phyloP scores from a whole-genome alignment of 2,888 invertebrate genomes.

The Orthosia gothica region DNA sequence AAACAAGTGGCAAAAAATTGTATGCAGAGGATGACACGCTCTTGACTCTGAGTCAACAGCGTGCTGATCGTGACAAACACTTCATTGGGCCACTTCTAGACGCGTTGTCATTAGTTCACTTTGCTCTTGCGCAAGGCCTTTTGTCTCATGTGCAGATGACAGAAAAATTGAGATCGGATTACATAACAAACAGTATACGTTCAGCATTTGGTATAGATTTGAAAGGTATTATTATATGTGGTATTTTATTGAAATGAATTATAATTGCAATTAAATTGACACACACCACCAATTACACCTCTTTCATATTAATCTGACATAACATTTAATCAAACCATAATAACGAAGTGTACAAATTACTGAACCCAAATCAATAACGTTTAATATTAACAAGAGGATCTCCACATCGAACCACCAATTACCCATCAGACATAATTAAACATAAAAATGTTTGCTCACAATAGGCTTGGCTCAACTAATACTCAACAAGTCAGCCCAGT shows the following conservation, averaged over 20 bases:
- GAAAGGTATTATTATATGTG: constrained; percentile 17
- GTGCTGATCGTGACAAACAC: constrained; percentile 46
- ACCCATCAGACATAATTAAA: constrained; percentile 61
- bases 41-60: constrained; percentile 58
- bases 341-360: constrained; percentile 19
- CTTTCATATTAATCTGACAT: constrained; percentile 4
- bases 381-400: constrained; percentile 33
- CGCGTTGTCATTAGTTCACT: constrained; percentile 28
- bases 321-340: constrained; percentile 32
- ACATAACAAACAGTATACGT: neutral
- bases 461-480: constrained; percentile 59
- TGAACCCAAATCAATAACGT: constrained; percentile 20
- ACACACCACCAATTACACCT: neutral
- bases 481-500: constrained; percentile 61
- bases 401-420: constrained; percentile 51
- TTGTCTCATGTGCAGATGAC: constrained; percentile 47
- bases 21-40: constrained; percentile 65
- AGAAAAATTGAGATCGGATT: constrained; percentile 30
- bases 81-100: constrained; percentile 65
- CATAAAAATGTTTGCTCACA: constrained; percentile 71
- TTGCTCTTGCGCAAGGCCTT: constrained; percentile 36
- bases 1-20: constrained; percentile 44
- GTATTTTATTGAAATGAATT: constrained; percentile 24
- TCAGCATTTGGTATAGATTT: neutral
- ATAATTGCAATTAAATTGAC: constrained; percentile 8